Base-by-base conservation (phyloP, 2,888 invertebrate genomes). In the Leptinotarsa juncta region DNA sequence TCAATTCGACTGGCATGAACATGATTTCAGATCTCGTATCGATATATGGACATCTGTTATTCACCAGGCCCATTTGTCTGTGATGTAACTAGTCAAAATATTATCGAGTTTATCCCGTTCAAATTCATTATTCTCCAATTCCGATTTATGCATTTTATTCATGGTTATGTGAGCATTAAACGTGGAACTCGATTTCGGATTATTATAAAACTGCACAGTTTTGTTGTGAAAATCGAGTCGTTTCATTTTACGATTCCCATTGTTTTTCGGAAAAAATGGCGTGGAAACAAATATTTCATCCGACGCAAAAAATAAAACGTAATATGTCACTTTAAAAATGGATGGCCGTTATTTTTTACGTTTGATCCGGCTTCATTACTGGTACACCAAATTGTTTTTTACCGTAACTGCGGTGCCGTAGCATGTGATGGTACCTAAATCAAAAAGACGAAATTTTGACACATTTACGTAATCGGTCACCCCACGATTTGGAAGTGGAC, bases 151-250 rank as follows among this genome's bases (percentile, higher is more conserved):
- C 74, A 65, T 72, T 73, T 65, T 65, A 70, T 73, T 65, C 67
- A 75, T 50, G 75, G 72, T 62, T 70, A 32, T 57, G 60, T 75
- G 72, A 51, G 67, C 75, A 71, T 53, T 72, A 65, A 75, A 72
- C 70, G 70, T 70, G 70, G 32, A 60, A 65, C 70, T 70, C 71
- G 49, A 72, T 77, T 74, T 66, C 69, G 72, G 74, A 77, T 77
- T 74, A 77, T 77, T 77, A 77, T 77, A 74, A 74, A 74, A 74
- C 65, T 26, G 57, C 74, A 70, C 70, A 67, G 76, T 72, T 77
- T 76, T 74, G 76, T 77, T 77, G 73, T 69, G 66, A 67, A 76
- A 73, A 73, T 74, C 71, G 73, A 71, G 69, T 74, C 70, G 49
- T 70, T 72, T 67, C 66, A 65, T 73, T 76, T 71, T 50, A 57